Base-by-base conservation (phyloP, 2,113 vertebrate genomes). In the Malurus cyaneus region DNA sequence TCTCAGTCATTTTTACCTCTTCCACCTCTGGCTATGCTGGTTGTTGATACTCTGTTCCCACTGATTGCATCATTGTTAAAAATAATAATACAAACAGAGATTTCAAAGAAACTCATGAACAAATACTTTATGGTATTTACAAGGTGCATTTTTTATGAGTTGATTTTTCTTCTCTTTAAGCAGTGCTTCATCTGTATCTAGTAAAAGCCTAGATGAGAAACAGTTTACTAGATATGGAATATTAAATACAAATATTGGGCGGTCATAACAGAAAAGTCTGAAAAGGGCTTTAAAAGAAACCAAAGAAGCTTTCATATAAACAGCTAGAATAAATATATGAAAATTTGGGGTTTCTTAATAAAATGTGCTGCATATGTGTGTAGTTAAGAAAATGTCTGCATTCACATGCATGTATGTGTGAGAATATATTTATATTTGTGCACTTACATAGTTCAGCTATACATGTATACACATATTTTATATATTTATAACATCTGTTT, bases 71-170 rank as follows among this genome's bases (percentile, higher is more conserved):
- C 57, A 64, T 74, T 18, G 18, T 86, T 89, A 92, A 88, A 88
- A 95, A 88, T 86, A 86, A n/a, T 92, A 89, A 94, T 61, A 65
- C 60, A 96, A 96, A 92, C 76, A 95, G 52, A n/a, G 72, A 90
- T 90, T 92, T 93, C 86, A 89, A 95, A 93, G 93, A 86, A 95
- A 88, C 42, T 89, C 79, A 73, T 14, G 52, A 93, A 90, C 88
- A 88, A 95, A 96, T 86, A 84, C 67, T 86, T 93, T 60, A 86
- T 59, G 88, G 88, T 96, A 90, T 94, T 96, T 96, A 96, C 88
- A 94, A 94, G 92, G 92, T 94, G 61, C 80, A 78, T 96, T 97
- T 97, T 96, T 95, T 91, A 95, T 83, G 82, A 93, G 93, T 88
- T 86, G 83, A 84, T 91, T 96, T 96, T 96, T 76, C 36, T 83